These are phyloP conservation scores for Tinea pellionella DNA, from an alignment of 2,888 invertebrate genomes.

Conservation along the genomic window DNA sequence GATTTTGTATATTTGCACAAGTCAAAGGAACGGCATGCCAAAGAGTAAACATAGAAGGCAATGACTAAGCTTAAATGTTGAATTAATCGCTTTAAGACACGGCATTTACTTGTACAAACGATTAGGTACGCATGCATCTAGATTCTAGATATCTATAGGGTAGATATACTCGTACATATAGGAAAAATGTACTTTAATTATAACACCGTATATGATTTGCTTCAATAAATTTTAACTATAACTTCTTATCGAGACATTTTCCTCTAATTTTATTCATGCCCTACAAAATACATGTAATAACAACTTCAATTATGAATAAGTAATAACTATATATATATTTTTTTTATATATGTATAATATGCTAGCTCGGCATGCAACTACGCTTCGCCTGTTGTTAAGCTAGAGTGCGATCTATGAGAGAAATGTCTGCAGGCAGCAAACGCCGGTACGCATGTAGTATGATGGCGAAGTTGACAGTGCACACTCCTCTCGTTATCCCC, in stretches of 20 bases:
- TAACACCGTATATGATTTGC: slow-evolving; percentile 2
- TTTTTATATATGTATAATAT: too few species aligned
- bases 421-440: too few species aligned
- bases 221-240: neutral
- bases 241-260: neutral
- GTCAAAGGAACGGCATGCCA: slow-evolving; percentile 1
- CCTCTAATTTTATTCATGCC: neutral
- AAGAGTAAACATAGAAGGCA: slow-evolving; percentile 1
- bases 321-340: too few species aligned
- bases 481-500: too few species aligned
- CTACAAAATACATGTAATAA: too few species aligned
- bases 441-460: too few species aligned
- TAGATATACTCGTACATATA: too few species aligned
- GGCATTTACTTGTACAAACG: slow-evolving; percentile 10
- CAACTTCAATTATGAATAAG: too few species aligned
- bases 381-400: too few species aligned
- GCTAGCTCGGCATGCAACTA: too few species aligned
- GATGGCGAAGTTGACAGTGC: too few species aligned
- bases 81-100: slow-evolving; percentile 13
- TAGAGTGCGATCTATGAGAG: too few species aligned
- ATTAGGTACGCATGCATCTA: slow-evolving; percentile 2
- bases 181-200: slow-evolving; percentile 8
- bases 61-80: slow-evolving; percentile 12
- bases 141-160: neutral
- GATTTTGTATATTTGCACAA: neutral